phyloP scores from a whole-genome alignment of 1,140 invertebrate genomes.

The Bemisia tabaci region DNA sequence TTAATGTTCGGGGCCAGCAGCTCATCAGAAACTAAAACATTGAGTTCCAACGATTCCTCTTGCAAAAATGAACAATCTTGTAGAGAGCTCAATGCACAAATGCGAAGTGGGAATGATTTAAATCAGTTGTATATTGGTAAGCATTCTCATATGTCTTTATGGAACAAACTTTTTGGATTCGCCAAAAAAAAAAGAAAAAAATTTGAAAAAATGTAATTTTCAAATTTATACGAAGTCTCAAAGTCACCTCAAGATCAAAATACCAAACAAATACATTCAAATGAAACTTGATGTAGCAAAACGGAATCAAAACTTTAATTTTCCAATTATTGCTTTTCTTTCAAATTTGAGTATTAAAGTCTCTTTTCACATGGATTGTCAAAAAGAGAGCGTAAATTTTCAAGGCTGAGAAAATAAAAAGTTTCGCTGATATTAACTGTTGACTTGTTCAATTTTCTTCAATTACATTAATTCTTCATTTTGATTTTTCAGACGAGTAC shows the following conservation, averaged over 20 bases:
- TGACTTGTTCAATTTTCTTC: too few relatives aligned
- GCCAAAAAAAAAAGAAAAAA: background rate
- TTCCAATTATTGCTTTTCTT: background rate
- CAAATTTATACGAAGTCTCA: background rate
- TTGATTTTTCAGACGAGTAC: background rate
- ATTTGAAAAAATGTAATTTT: background rate
- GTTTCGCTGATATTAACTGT: too few relatives aligned
- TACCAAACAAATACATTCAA: too few relatives aligned
- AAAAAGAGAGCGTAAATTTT: too few relatives aligned
- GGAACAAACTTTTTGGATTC: background rate
- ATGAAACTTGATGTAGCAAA: too few relatives aligned
- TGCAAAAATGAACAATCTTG: constrained; percentile 6
- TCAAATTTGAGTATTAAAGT: too few relatives aligned
- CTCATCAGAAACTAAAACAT: constrained; percentile 17
- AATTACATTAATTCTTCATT: too few relatives aligned
- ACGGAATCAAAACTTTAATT: too few relatives aligned
- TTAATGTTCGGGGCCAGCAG: constrained; percentile 17
- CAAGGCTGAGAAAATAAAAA: too few relatives aligned
- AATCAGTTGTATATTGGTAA: background rate
- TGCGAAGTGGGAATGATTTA: background rate
- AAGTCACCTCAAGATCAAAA: too few relatives aligned
- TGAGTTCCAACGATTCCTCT: constrained; percentile 16
- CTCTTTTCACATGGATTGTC: too few relatives aligned
- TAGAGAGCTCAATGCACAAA: constrained; percentile 4
- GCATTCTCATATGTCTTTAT: background rate